phyloP scores from a whole-genome alignment of 1,140 invertebrate genomes.

The Wiebesia pumilae region DNA sequence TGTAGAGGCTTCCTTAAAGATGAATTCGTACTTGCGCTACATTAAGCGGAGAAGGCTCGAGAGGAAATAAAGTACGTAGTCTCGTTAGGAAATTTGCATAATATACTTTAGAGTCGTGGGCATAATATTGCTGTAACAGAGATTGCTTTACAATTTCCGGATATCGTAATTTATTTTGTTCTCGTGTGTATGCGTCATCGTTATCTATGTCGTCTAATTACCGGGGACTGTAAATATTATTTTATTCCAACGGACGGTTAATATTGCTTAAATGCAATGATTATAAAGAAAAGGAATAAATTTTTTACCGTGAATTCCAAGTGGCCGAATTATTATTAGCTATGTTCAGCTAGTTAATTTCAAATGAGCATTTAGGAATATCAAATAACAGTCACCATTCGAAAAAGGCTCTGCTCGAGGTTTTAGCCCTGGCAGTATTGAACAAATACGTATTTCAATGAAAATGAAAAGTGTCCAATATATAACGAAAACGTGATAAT shows the following conservation, averaged over 20 bases:
- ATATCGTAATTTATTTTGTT: background rate
- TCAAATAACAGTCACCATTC: too few species aligned
- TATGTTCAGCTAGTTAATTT: too few species aligned
- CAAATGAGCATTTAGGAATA: too few species aligned
- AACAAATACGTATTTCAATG: too few species aligned
- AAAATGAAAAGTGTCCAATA: too few species aligned
- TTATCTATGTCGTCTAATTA: background rate
- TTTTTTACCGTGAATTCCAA: too few species aligned
- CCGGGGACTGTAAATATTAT: background rate
- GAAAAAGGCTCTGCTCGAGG: too few species aligned
- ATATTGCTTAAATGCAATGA: too few species aligned
- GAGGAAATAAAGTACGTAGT: constrained; percentile 32
- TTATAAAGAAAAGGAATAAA: too few species aligned
- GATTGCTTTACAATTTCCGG: constrained; percentile 9
- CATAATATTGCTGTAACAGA: background rate
- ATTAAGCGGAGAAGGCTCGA: background rate
- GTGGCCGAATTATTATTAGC: too few species aligned
- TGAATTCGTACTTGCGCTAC: background rate
- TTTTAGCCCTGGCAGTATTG: too few species aligned
- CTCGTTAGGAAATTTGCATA: constrained; percentile 37
- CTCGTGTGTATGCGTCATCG: background rate
- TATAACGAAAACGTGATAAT: too few species aligned
- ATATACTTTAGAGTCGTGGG: background rate
- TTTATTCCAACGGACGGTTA: background rate
- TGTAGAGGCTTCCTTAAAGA: background rate